Base-by-base conservation (phyloP, 2,113 vertebrate genomes). In the Heterotilapia buettikoferi region DNA sequence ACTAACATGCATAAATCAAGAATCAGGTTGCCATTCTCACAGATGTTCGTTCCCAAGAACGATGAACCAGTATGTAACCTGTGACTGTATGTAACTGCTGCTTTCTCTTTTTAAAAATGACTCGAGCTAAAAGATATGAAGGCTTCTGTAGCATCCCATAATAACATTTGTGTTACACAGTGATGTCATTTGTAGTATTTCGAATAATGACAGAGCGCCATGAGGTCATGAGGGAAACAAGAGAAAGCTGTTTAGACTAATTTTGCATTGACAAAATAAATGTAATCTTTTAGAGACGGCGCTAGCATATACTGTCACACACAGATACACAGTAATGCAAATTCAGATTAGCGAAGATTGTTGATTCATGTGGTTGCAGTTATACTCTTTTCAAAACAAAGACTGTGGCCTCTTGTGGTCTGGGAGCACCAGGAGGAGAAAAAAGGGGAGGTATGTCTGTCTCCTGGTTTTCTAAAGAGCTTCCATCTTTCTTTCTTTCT, bases 281-380 rank as follows among this genome's bases (percentile, higher is more conserved):
- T 79, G 29, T 59, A 56, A 40, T 86, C 2, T 82, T 7, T 83
- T 57, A 78, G 18, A 81, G 40, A 43, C 0, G 80, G 54, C 2
- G 50, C 57, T 13, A n/a, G 38, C 1, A 36, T 31, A 82, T 33
- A 59, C 52, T 86, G 36, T 14, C 36, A 66, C 83, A 84, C 76
- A 89, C 21, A 88, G 6, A 84, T 21, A 9, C n/a, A 54, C 86
- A 85, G 66, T 73, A 45, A 53, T 52, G 7, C 66, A 40, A 63
- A 24, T 92, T 86, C 78, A 76, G 80, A 29, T 18, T 52, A 89
- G 68, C 79, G 63, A 87, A 88, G 81, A 87, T 71, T 92, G 92
- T 86, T 92, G 82, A 93, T 94, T 95, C 92, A 96, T 94, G 93
- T 94, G 95, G 94, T 92, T 91, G 94, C 92, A 94, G 93, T 94